Base-by-base conservation (phyloP, 2,113 vertebrate genomes). In the Monopterus albus region DNA sequence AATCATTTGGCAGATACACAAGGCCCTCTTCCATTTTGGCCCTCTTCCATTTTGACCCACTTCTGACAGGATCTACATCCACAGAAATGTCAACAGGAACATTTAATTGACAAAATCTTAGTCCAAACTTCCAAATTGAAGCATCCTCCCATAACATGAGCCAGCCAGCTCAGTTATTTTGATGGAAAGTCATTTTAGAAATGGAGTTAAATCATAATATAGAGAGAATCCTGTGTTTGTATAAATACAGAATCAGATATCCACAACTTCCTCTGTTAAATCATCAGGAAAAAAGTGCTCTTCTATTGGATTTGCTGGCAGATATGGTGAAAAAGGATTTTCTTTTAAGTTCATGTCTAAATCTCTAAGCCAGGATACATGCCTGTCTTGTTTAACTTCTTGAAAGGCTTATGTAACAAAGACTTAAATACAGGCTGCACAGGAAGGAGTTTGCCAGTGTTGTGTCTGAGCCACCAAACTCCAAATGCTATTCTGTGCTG, bases 291-390 rank as follows among this genome's bases (percentile, higher is more conserved):
- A 87, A 92, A 94, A 94, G 94, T 95, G 94, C 92, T 90, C 91
- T 94, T 92, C 39, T 78, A 93, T 93, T 92, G 90, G 93, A 94
- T 91, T 93, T 91, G 94, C 89, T 92, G 92, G 91, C 93, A 93
- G 92, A 93, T 93, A 93, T 92, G 88, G 93, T 94, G 92, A 43
- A 67, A 83, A 82, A 78, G 20, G 31, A 23, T 72, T 53, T 70
- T 60, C 47, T 57, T 65, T 20, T 76, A 6, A 31, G 69, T 88
- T 81, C 29, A 51, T 75, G 53, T 81, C 70, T 46, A 67, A 57
- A 72, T 86, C 66, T 84, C 71, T 81, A 71, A 78, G 80, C 81
- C 83, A 62, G 76, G 84, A 59, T 82, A 58, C 67, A 65, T 42
- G 84, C 67, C 79, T 86, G 72, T 69, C 43, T 73, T 50, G 62